Conservation (phyloP, 2,113 vertebrate species). For the Oophaga pumilio region DNA sequence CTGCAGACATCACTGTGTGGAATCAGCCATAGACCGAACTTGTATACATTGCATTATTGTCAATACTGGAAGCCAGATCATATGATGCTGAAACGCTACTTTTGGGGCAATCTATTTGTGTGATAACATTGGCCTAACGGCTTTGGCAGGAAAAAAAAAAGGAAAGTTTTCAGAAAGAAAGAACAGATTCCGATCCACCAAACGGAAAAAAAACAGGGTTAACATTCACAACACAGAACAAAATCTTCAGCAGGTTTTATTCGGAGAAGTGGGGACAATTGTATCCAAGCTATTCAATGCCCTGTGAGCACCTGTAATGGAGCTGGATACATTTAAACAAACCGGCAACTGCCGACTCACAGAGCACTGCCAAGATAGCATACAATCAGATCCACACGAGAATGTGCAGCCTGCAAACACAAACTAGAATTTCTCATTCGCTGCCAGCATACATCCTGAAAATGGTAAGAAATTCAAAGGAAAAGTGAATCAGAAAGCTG, state of each 20-base stretch:
- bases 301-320: no score
- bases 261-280: neutral
- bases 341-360: no score
- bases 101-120: conserved; percentile 56
- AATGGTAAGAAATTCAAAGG: no score
- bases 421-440: no score
- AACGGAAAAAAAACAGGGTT: conserved; percentile 50
- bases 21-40: neutral
- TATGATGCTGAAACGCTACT: conserved; percentile 17
- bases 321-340: no score
- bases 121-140: conserved; percentile 30
- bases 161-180: conserved; percentile 68
- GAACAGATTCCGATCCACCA: conserved; percentile 69
- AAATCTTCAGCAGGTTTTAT: neutral
- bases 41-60: neutral
- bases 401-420: no score
- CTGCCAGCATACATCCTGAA: no score
- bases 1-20: neutral
- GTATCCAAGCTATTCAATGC: no score
- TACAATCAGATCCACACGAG: no score
- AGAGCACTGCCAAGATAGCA: no score
- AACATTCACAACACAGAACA: neutral
- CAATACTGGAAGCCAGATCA: neutral
- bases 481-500: no score
- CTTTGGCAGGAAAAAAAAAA: conserved; percentile 65